A percentile compares a stretch with the other conserved stretches of the same genome.
Evolutionary conservation across 2,888 invertebrate species (phyloP).

Genomic region (Tromatobia lineatoria): DNA sequence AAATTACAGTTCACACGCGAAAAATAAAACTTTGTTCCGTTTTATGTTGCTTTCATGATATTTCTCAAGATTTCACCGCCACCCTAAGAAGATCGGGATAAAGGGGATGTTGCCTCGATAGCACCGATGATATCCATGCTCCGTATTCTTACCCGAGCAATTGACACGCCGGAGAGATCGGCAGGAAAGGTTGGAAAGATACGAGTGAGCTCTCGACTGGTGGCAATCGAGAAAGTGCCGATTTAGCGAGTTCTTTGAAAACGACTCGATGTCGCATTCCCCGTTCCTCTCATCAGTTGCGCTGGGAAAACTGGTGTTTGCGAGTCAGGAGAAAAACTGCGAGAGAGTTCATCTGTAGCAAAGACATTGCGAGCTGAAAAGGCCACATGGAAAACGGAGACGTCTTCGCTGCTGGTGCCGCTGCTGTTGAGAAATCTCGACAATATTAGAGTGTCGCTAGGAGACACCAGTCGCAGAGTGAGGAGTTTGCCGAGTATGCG

Average conservation of each 20-base stretch:
- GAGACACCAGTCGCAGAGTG: constrained; percentile 1
- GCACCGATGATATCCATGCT: background rate
- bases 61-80: background rate
- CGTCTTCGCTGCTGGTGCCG: background rate
- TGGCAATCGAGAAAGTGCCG: constrained; percentile 61
- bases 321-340: constrained; percentile 7
- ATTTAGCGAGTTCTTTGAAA: constrained; percentile 49
- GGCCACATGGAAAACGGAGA: background rate
- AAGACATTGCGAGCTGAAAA: background rate
- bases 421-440: constrained; percentile 13
- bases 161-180: background rate
- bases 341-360: background rate
- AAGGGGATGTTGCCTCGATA: background rate
- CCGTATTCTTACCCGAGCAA: background rate
- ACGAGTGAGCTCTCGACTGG: background rate
- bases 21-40: background rate
- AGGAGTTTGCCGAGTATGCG: constrained; percentile 26
- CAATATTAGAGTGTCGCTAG: constrained; percentile 14
- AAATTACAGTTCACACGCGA: background rate
- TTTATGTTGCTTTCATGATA: background rate
- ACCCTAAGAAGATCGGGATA: background rate
- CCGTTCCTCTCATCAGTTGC: background rate
- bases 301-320: constrained; percentile 3
- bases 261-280: constrained; percentile 11
- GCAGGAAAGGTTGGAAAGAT: constrained; percentile 10